Evolutionary conservation across 2,113 vertebrate species (phyloP).

Genomic region (Rhinopithecus roxellana): DNA sequence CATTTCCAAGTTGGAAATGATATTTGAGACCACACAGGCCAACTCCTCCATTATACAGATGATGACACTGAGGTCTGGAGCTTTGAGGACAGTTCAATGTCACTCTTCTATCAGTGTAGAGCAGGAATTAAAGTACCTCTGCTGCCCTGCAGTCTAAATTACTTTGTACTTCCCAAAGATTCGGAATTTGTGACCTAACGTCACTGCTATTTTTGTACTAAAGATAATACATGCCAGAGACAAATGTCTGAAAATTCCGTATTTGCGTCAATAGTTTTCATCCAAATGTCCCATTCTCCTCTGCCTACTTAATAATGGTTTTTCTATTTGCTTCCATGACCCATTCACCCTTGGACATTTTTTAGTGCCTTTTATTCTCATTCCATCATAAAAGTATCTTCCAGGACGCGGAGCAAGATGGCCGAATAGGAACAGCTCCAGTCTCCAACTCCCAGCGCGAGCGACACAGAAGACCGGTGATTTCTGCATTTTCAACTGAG

Average conservation of each 20-base stretch:
- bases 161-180: neutral
- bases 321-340: neutral
- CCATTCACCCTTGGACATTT: neutral
- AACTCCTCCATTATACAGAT: neutral
- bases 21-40: neutral
- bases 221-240: neutral
- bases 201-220: neutral
- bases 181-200: neutral
- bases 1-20: neutral
- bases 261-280: neutral
- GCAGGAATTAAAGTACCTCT: neutral
- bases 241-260: neutral
- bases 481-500: too few species aligned
- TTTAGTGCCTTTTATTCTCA: neutral
- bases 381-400: neutral
- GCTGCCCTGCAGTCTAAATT: neutral
- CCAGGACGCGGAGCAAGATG: too few species aligned
- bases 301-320: neutral
- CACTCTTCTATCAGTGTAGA: neutral
- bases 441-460: too few species aligned
- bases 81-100: neutral
- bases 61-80: neutral
- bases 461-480: too few species aligned
- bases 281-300: neutral
- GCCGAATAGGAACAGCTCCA: too few species aligned